These are phyloP conservation scores for Cariama cristata DNA, from an alignment of 2,113 vertebrate species.

Conservation along the genomic window DNA sequence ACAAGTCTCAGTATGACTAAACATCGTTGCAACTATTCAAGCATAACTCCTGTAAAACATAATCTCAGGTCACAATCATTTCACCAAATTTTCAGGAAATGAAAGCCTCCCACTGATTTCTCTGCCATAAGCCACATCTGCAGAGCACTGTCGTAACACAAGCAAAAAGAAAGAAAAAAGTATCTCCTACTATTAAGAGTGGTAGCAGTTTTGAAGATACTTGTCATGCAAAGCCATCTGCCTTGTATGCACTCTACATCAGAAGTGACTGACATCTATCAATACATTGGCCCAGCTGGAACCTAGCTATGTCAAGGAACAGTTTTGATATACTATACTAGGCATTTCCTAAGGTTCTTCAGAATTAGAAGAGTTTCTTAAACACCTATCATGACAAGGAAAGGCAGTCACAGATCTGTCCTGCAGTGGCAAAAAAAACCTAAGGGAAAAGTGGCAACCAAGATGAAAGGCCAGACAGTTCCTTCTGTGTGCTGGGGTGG, in stretches of 20 bases:
- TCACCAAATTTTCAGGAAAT: slow-evolving; percentile 33
- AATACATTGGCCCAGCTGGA: slow-evolving; percentile 2
- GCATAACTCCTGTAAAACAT: background rate
- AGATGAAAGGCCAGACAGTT: background rate
- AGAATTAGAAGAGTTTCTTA: background rate
- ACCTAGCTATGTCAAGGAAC: background rate
- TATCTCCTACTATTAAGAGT: background rate
- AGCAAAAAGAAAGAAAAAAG: accelerated
- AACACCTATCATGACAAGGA: background rate
- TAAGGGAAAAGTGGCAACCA: background rate
- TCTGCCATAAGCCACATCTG: background rate
- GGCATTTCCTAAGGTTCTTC: background rate
- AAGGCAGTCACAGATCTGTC: background rate
- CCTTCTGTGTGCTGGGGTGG: background rate
- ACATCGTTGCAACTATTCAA: background rate
- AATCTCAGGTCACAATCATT: background rate
- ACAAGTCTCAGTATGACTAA: background rate
- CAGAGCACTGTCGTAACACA: background rate
- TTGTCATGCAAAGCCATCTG: slow-evolving; percentile 32
- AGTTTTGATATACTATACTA: background rate
- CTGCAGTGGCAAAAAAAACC: background rate
- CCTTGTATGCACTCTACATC: background rate
- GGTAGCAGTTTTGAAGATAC: background rate
- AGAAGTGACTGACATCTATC: slow-evolving; percentile 11
- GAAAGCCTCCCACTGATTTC: slow-evolving; percentile 12